Evolutionary conservation across 2,797 vertebrate genomes (phyloP), one percentile per base, ranked within the genome.

Genomic region (Cyclura pinguis): DNA sequence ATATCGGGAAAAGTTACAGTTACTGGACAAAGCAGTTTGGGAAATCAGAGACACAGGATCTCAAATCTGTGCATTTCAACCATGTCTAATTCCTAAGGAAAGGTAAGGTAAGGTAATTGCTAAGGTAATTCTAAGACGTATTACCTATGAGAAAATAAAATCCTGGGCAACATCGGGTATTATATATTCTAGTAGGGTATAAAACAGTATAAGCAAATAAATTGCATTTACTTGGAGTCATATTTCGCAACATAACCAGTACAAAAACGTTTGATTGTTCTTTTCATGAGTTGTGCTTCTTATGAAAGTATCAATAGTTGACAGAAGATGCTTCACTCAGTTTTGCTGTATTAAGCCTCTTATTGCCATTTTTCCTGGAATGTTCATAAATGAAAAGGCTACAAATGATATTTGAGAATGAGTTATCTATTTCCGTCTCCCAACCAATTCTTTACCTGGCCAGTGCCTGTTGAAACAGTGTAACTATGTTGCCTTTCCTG

Each of bases 401-500:
- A 78, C 5, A 52, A 52, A 64, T 67, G 42, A 14, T 52, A 67
- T 64, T 27, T 59, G 4, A 20, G 55, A 14, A 7, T 13, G 84
- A 72, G 52, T 27, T 76, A 47, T 35, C 57, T 74, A 13, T 83
- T 4, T 62, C 38, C 29, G 4, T 64, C 57, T 29, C 18, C 52
- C 50, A 72, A 69, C 32, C 18, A 72, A 35, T 42, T 29, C 38
- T 57, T 64, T 32, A 12, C 38, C 16, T 38, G 42, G 35, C 76
- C 9, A 50, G 18, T 12, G 13, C n/a, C 59, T 80, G 20, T 80
- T 87, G 42, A 77, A 87, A 52, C 62, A 69, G 76, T 14, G 29
- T 87, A 87, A 64, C 57, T 50, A 67, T 80, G 38, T 80, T 87
- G 62, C 59, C 47, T 80, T 80, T 67, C 67, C 76, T 18, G 20